Percentiles rank a stretch among this genome's conserved stretches.
phyloP scores from a whole-genome alignment of 2,113 vertebrate genomes.

The Microtus richardsoni region DNA sequence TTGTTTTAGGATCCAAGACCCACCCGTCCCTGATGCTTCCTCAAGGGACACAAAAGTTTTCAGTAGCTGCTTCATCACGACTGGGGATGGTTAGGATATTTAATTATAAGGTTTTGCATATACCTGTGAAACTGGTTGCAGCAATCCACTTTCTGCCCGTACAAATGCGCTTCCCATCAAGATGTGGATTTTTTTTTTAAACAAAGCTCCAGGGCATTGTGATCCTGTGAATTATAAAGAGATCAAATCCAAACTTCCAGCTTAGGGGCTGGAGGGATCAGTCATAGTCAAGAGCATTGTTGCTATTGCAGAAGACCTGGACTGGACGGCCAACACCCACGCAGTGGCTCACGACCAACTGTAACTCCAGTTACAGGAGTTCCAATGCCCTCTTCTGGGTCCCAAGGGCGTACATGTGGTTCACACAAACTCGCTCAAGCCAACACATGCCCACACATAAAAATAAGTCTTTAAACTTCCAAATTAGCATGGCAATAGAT shows the following conservation, averaged over 20 bases:
- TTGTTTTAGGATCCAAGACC: slow-evolving; percentile 39
- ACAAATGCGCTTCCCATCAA: background rate
- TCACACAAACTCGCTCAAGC: background rate
- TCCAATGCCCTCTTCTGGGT: background rate
- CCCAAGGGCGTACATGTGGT: background rate
- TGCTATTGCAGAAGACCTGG: background rate
- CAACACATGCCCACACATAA: background rate
- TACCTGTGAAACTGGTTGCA: slow-evolving; percentile 39
- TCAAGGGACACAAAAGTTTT: slow-evolving; percentile 4
- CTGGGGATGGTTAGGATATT: slow-evolving; percentile 25
- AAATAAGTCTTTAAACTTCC: slow-evolving; percentile 36
- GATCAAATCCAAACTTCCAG: background rate
- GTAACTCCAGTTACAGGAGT: background rate
- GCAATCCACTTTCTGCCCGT: background rate
- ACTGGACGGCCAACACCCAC: background rate
- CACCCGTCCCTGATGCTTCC: slow-evolving; percentile 42
- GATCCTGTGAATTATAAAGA: slow-evolving; percentile 46
- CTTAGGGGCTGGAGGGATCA: background rate
- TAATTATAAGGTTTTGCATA: background rate
- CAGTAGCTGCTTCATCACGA: slow-evolving; percentile 43
- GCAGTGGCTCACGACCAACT: background rate
- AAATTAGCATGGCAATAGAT: slow-evolving; percentile 50
- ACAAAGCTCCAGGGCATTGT: slow-evolving; percentile 20
- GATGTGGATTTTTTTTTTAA: background rate
- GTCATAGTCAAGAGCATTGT: background rate